Evolutionary conservation across 2,888 invertebrate species (phyloP).

Genomic region (Acrocyrtus sp.): DNA sequence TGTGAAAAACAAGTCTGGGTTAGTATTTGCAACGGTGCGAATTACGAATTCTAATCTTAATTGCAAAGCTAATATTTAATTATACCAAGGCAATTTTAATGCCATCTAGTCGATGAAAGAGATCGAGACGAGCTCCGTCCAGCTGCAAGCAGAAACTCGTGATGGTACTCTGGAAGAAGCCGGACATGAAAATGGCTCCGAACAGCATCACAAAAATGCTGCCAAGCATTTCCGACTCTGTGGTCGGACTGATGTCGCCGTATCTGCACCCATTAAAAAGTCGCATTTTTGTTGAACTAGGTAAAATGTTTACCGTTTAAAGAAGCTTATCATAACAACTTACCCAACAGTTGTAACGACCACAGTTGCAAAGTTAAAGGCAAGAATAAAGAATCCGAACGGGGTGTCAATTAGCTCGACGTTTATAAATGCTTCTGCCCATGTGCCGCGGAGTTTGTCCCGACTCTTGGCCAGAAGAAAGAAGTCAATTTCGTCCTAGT

Average conservation of each 20-base stretch:
- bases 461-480: conserved; percentile 16
- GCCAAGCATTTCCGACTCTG: conserved; percentile 29
- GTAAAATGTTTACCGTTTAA: neutral
- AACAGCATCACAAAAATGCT: conserved; percentile 46
- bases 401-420: conserved; percentile 11
- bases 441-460: conserved; percentile 1
- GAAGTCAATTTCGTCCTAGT: conserved; percentile 17
- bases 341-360: conserved; percentile 53
- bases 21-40: neutral
- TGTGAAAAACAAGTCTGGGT: neutral
- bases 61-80: neutral
- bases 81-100: conserved; percentile 44
- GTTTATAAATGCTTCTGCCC: conserved; percentile 14
- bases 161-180: conserved; percentile 45
- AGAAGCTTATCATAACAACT: too few species aligned
- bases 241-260: conserved; percentile 30
- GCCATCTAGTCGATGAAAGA: conserved; percentile 47
- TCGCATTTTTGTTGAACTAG: neutral
- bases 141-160: conserved; percentile 49
- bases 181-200: conserved; percentile 48
- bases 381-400: conserved; percentile 23
- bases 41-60: neutral
- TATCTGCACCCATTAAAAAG: conserved; percentile 16
- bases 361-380: conserved; percentile 37
- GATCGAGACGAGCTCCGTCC: conserved; percentile 52